These are phyloP conservation scores for Sminthurinus aureus DNA, from an alignment of 2,888 invertebrate genomes.

Conservation along the genomic window DNA sequence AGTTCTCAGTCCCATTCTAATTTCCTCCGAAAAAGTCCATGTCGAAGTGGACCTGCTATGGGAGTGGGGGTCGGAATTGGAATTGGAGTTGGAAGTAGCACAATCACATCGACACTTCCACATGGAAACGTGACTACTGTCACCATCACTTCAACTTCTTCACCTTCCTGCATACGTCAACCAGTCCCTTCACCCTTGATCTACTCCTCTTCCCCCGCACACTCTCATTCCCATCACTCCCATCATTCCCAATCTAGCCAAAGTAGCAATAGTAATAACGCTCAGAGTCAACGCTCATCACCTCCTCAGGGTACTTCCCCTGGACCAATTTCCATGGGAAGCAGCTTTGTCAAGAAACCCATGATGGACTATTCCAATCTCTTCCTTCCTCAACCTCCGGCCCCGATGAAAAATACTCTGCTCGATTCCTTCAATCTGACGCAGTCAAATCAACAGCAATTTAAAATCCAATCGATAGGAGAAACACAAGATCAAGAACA, in stretches of 20 bases:
- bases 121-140: too few relatives aligned
- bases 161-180: too few relatives aligned
- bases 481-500: neutral
- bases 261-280: too few relatives aligned
- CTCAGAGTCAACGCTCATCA: conserved; percentile 5
- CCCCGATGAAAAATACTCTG: conserved; percentile 31
- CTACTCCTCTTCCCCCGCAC: neutral
- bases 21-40: neutral
- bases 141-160: too few relatives aligned
- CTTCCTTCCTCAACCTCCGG: conserved; percentile 37
- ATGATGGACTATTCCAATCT: conserved; percentile 37
- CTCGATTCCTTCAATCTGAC: conserved; percentile 23
- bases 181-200: neutral
- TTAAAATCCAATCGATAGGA: neutral
- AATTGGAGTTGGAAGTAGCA: neutral
- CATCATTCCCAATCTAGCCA: neutral
- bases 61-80: neutral
- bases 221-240: neutral
- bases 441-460: neutral
- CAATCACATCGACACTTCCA: neutral
- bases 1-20: neutral
- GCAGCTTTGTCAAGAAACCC: neutral
- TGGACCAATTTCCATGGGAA: neutral
- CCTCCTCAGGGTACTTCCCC: conserved; percentile 1
- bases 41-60: neutral